Evolutionary conservation across 2,888 invertebrate genomes (phyloP).

Genomic region (Microctonus brassicae): DNA sequence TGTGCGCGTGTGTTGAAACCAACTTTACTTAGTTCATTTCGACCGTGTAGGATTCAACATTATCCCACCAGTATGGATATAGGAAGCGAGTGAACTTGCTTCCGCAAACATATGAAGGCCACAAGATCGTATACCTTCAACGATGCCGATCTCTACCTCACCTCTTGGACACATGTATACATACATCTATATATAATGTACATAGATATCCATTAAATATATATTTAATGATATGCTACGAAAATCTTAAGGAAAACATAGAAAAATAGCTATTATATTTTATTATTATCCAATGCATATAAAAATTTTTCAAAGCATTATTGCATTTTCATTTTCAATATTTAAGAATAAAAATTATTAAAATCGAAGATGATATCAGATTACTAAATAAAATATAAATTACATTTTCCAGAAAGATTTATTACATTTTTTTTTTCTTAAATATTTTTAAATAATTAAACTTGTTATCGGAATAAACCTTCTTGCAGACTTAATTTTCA

Average conservation of each 20-base stretch:
- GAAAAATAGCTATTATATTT: not conserved
- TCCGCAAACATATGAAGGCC: slow-evolving; percentile 12
- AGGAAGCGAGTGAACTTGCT: slow-evolving; percentile 11
- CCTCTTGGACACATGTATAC: not conserved
- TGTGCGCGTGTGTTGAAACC: not conserved
- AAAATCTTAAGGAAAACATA: no score
- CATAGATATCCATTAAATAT: not conserved
- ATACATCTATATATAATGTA: not conserved
- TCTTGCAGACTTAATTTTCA: not conserved
- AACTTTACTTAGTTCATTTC: slow-evolving; percentile 7
- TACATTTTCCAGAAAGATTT: no score
- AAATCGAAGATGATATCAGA: no score
- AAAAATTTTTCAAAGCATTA: not conserved
- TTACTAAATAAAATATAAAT: no score
- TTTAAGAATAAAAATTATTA: no score
- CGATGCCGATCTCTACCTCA: not conserved
- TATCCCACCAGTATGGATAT: slow-evolving; percentile 7
- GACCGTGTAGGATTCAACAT: not conserved
- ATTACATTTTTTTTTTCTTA: no score
- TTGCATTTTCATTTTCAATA: no score
- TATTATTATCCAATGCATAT: not conserved
- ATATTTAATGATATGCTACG: not conserved
- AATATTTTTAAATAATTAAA: not conserved
- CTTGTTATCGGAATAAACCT: not conserved
- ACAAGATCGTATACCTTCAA: slow-evolving; percentile 3